Conservation (phyloP, 1,140 invertebrate species). For the Leptinotarsa texana region DNA sequence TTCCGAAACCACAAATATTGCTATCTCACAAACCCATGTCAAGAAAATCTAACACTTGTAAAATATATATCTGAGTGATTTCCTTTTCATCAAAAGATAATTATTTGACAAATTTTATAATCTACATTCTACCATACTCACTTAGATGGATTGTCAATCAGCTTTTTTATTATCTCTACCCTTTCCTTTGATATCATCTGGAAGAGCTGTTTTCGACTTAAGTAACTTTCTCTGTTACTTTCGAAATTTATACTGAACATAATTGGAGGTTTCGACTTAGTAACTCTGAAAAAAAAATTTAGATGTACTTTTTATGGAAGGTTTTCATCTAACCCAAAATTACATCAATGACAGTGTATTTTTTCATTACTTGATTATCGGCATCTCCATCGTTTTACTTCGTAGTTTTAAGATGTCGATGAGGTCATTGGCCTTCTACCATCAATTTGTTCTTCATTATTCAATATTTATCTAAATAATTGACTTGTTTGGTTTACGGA, state of each 20-base stretch:
- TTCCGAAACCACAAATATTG: too few relatives aligned
- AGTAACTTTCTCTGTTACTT: constrained; percentile 28
- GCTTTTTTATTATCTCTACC: constrained; percentile 31
- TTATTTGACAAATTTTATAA: too few relatives aligned
- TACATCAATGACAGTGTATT: too few relatives aligned
- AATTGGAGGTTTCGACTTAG: constrained; percentile 40
- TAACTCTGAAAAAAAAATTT: constrained; percentile 41
- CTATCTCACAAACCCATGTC: neutral
- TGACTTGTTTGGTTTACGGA: too few relatives aligned
- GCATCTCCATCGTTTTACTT: too few relatives aligned
- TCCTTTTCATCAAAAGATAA: too few relatives aligned
- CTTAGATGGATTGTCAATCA: constrained; percentile 25
- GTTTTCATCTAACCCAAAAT: too few relatives aligned
- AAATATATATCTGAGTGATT: neutral
- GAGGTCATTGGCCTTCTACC: too few relatives aligned
- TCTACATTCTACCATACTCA: constrained; percentile 12
- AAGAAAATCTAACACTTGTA: neutral
- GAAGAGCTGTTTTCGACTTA: constrained; percentile 40
- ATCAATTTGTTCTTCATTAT: too few relatives aligned
- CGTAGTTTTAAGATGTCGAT: too few relatives aligned
- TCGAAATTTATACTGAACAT: constrained; percentile 41
- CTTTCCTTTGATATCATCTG: constrained; percentile 37
- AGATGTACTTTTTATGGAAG: neutral
- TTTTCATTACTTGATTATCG: too few relatives aligned
- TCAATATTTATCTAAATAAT: too few relatives aligned